phyloP scores from a whole-genome alignment of 2,113 vertebrate genomes.

The Choloepus hoffmanni region DNA sequence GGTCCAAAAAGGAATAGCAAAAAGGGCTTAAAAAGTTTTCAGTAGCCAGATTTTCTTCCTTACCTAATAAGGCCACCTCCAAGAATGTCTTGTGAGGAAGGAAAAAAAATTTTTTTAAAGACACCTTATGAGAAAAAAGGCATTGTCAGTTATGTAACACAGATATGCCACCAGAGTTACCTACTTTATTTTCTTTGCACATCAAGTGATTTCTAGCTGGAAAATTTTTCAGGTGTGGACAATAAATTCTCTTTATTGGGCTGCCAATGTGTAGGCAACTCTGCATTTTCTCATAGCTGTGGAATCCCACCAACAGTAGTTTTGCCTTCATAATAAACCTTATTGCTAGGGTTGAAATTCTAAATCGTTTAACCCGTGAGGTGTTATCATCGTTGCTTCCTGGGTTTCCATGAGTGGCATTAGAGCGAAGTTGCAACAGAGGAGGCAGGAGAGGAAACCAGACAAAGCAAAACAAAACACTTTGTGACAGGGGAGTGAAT shows the following conservation, averaged over 20 bases:
- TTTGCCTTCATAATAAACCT: not conserved
- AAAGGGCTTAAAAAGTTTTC: not conserved
- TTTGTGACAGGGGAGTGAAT: too few relatives aligned
- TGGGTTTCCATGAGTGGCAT: not conserved
- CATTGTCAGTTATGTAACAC: not conserved
- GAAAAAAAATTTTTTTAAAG: not conserved
- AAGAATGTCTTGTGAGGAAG: not conserved
- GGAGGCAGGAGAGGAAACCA: not conserved
- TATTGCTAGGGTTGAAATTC: conserved; percentile 19
- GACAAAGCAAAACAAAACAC: not conserved
- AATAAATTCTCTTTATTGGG: conserved; percentile 10
- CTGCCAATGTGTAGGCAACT: not conserved
- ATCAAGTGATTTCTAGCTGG: not conserved
- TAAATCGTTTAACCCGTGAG: not conserved
- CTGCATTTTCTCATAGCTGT: not conserved
- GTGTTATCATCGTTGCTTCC: not conserved
- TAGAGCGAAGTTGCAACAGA: not conserved
- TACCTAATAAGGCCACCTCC: not conserved
- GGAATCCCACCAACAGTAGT: not conserved
- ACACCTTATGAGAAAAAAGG: not conserved
- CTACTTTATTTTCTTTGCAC: not conserved
- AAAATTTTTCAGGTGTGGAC: not conserved
- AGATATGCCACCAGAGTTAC: not conserved
- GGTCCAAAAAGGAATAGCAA: not conserved
- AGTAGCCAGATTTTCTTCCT: not conserved